Evolutionary conservation across 1,140 invertebrate genomes (phyloP).

Genomic region (Hycleus phaleratus): DNA sequence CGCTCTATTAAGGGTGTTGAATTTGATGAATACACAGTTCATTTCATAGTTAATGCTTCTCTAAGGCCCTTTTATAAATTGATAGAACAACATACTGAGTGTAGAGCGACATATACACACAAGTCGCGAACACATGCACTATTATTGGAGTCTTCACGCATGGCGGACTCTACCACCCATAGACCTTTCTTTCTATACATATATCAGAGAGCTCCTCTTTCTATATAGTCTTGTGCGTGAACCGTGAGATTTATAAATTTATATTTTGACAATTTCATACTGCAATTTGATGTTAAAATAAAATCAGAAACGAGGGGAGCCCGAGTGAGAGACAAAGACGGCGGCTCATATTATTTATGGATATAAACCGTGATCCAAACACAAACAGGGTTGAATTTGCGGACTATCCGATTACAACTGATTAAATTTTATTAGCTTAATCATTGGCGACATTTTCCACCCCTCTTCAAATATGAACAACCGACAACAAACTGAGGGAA

Average conservation of each 20-base stretch:
- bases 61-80: constrained; percentile 28
- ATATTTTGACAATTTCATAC: constrained; percentile 39
- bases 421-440: constrained; percentile 14
- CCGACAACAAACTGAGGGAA: too few species aligned
- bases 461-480: too few species aligned
- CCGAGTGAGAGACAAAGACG: too few species aligned
- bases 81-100: constrained; percentile 29
- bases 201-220: not conserved
- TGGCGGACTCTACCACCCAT: constrained; percentile 25
- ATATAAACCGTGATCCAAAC: constrained; percentile 11
- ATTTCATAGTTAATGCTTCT: constrained; percentile 13
- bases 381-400: constrained; percentile 3
- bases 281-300: constrained; percentile 21
- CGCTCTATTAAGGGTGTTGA: not conserved
- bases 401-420: constrained; percentile 23
- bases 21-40: not conserved
- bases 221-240: constrained; percentile 16
- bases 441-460: too few species aligned
- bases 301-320: constrained; percentile 8
- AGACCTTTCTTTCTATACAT: constrained; percentile 9
- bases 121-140: constrained; percentile 36
- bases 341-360: constrained; percentile 26
- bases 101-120: constrained; percentile 11
- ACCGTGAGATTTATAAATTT: constrained; percentile 40
- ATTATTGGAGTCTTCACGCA: constrained; percentile 34